These are phyloP conservation scores for Drosophila bifasciata DNA, from an alignment of 1,140 invertebrate genomes.

Conservation along the genomic window DNA sequence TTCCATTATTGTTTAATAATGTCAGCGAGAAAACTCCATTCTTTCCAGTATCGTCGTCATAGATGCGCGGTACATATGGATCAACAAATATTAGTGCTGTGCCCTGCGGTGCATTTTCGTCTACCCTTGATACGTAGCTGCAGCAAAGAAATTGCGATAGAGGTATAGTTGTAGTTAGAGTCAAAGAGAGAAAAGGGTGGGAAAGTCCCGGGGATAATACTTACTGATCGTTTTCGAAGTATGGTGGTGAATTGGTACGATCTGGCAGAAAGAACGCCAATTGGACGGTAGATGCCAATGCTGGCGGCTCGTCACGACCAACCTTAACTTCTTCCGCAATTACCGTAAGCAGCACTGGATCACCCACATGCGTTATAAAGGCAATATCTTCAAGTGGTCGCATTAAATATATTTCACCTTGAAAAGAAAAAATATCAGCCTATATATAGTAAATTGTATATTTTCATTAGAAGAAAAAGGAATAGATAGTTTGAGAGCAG, in stretches of 20 bases:
- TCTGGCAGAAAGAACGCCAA: constrained; percentile 92
- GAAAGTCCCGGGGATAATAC: constrained; percentile 59
- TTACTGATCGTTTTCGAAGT: constrained; percentile 91
- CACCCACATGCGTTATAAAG: constrained; percentile 89
- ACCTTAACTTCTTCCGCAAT: constrained; percentile 92
- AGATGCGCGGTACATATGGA: constrained; percentile 89
- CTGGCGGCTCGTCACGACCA: constrained; percentile 88
- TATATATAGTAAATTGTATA: too few relatives aligned
- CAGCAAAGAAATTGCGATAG: constrained; percentile 34
- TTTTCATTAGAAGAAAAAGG: too few relatives aligned
- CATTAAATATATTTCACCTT: constrained; percentile 90
- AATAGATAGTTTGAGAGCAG: too few relatives aligned
- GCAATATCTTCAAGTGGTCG: constrained; percentile 90
- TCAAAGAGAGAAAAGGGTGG: constrained; percentile 44
- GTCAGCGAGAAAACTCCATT: constrained; percentile 93
- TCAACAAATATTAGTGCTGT: constrained; percentile 89
- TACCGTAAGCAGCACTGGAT: constrained; percentile 92
- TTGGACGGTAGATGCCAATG: constrained; percentile 90
- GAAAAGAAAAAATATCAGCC: constrained; percentile 19
- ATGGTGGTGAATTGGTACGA: constrained; percentile 89
- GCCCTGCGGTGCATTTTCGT: constrained; percentile 93
- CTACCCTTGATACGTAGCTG: constrained; percentile 90
- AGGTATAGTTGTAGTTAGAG: neutral
- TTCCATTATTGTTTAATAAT: constrained; percentile 92
- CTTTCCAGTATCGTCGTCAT: constrained; percentile 91